Evolutionary conservation across 1,140 invertebrate genomes (phyloP).

Genomic region (Neelides sp.): DNA sequence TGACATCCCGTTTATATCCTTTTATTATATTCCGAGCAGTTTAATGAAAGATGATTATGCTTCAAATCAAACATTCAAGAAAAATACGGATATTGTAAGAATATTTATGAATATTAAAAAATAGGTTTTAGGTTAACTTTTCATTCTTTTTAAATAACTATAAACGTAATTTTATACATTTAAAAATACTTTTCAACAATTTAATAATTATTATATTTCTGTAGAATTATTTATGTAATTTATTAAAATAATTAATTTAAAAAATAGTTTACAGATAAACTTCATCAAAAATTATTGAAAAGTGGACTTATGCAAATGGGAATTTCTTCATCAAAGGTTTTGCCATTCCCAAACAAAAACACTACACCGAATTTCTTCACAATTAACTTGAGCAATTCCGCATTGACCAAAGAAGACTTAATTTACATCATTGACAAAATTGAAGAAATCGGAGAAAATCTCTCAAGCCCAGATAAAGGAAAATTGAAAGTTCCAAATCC

Average conservation of each 20-base stretch:
- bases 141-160: no score
- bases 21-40: conserved; percentile 8
- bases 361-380: conserved; percentile 78
- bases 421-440: conserved; percentile 73
- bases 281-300: conserved; percentile 87
- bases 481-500: no score
- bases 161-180: no score
- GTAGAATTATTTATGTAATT: not conserved
- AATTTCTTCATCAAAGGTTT: not conserved
- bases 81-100: no score
- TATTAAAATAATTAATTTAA: not conserved
- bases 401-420: conserved; percentile 63
- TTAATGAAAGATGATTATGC: not conserved
- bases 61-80: no score
- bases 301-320: conserved; percentile 87
- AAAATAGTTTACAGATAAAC: conserved; percentile 60
- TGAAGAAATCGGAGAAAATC: conserved; percentile 58
- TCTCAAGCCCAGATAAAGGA: conserved; percentile 36
- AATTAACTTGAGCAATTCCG: conserved; percentile 79
- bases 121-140: no score
- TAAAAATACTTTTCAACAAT: not conserved
- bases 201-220: not conserved
- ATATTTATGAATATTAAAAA: no score
- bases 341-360: conserved; percentile 65
- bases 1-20: conserved; percentile 11